Conservation (phyloP, 2,888 invertebrate species). For the Helicoverpa assulta region DNA sequence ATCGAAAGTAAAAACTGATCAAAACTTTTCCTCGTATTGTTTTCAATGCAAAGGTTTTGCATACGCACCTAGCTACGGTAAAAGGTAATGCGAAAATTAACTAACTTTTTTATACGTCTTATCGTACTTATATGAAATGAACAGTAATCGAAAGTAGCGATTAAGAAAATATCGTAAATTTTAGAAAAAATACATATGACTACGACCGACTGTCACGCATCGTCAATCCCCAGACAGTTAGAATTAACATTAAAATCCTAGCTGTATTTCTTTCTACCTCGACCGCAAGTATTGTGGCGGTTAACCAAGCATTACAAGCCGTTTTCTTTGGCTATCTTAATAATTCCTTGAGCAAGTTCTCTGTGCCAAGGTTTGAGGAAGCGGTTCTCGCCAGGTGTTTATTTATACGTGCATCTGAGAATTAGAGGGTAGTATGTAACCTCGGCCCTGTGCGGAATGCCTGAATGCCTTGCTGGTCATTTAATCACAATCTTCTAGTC, state of each 20-base stretch:
- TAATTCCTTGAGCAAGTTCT: conserved; percentile 50
- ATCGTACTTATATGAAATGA: neutral
- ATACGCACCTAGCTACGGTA: no score
- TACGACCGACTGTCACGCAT: conserved; percentile 19
- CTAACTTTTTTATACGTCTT: neutral
- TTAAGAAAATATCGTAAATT: neutral
- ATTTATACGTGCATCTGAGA: conserved; percentile 48
- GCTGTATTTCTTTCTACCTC: conserved; percentile 14
- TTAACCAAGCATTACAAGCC: conserved; percentile 19
- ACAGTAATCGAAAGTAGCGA: no score
- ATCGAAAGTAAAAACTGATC: conserved; percentile 38
- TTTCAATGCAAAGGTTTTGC: no score
- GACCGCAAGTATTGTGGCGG: conserved; percentile 4
- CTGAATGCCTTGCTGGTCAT: conserved; percentile 22
- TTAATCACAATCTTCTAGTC: conserved; percentile 10
- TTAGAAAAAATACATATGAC: neutral
- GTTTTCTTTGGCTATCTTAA: conserved; percentile 37
- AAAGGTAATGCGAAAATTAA: no score
- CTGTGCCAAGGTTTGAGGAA: conserved; percentile 63
- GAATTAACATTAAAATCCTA: conserved; percentile 34
- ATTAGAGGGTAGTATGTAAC: conserved; percentile 34
- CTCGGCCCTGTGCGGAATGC: conserved; percentile 42
- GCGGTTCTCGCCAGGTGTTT: conserved; percentile 52
- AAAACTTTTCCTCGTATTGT: neutral
- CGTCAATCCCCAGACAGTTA: conserved; percentile 32